phyloP scores from a whole-genome alignment of 2,797 vertebrate species.

The Sardinella longiceps region DNA sequence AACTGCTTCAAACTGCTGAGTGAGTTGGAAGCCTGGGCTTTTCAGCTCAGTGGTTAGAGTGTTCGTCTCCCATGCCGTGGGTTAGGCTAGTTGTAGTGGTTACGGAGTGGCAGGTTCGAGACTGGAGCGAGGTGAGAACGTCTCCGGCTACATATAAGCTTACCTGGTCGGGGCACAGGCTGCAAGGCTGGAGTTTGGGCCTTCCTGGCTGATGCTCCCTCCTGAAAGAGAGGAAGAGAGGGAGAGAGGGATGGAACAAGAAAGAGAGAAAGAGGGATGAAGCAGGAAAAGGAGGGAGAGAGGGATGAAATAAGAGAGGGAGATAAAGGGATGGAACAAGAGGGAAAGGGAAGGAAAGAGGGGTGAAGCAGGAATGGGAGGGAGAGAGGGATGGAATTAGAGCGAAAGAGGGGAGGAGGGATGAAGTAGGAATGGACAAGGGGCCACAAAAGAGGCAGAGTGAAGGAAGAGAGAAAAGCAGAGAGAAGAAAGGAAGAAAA shows the following conservation, averaged over 20 bases:
- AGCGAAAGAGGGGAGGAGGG: conserved; percentile 1
- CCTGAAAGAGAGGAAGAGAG: conserved; percentile 72
- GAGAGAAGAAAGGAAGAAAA: neutral
- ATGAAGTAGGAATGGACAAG: neutral
- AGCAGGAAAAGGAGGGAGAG: neutral
- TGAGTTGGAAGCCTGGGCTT: too few species aligned
- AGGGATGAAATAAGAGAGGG: too few species aligned
- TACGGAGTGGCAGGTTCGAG: too few species aligned
- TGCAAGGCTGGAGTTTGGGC: conserved; percentile 92
- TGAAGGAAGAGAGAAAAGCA: neutral
- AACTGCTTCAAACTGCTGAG: too few species aligned
- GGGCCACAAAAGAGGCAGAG: conserved; percentile 2
- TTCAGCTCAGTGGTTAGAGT: too few species aligned
- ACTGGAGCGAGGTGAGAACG: too few species aligned
- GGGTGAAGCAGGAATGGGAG: neutral
- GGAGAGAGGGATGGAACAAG: neutral
- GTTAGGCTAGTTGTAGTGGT: too few species aligned
- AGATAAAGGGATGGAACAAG: too few species aligned
- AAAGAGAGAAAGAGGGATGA: neutral
- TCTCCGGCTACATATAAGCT: too few species aligned
- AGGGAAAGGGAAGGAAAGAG: too few species aligned
- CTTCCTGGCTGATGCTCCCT: conserved; percentile 96
- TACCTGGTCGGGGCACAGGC: conserved; percentile 96
- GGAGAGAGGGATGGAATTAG: conserved; percentile 40
- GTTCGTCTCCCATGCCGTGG: too few species aligned